Base-by-base conservation (phyloP, 1,140 invertebrate genomes). In the Elymnias hypermnestra region DNA sequence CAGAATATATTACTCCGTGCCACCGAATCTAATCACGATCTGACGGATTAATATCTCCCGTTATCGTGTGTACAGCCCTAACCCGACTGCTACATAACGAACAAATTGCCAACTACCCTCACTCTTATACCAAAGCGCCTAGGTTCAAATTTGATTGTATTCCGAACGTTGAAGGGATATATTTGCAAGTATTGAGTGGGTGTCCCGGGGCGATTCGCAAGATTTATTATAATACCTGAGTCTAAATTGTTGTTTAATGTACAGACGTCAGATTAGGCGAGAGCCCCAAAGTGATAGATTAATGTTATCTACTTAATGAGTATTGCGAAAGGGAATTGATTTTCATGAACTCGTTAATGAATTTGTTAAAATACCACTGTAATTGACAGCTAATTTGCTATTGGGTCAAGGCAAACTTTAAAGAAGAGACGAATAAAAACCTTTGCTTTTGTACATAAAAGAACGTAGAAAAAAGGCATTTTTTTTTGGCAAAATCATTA, bases 21-120 rank as follows among this genome's bases (percentile, higher is more conserved):
- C 72, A 65, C 70, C 63, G 78, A 83, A 83, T 83, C 72, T 83
- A 83, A 83, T 83, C 78, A 78, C 63, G 56, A 79, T 76, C 74
- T 78, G 75, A 74, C 59, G 75, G 78, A 79, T 83, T 83, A 83
- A 78, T 79, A 79, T 78, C 72, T 67, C 58, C 64, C 49, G 44
- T 41, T 43, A 50, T 60, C 62, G 62, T 67, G 63, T 72, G 61
- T 66, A 69, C 67, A 53, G 59, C 57, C 60, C 67, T 63, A 70
- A 63, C 64, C 69, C 57, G 63, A 36, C 72, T 63, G 64, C 66
- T 65, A 48, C 66, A 62, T 74, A 74, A 76, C 57, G 49, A 43
- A 31, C 55, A 44, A 57, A 44, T 51, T 53, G 57, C 26, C 55
- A 14, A 22, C 17, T 36, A 36, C 43, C 25, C 29, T 26, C 45